Percentiles rank a stretch among this genome's conserved stretches.
These are phyloP conservation scores for Montipora foliosa DNA, from an alignment of 64 coral and sea anemone genomes.

Conservation along the genomic window DNA sequence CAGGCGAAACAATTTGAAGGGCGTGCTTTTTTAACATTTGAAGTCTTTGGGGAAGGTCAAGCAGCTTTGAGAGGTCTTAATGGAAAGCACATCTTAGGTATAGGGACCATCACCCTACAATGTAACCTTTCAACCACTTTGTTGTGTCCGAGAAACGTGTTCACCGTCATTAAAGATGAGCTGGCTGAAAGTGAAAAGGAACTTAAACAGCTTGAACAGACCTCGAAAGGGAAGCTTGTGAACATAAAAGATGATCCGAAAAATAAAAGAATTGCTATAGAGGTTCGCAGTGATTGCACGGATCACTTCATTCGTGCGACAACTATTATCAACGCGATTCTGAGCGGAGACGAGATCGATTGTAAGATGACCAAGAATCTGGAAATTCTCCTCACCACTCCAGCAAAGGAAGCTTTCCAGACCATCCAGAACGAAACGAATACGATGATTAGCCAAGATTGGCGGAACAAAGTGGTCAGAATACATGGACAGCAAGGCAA, in stretches of 20 bases:
- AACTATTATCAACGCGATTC: not conserved
- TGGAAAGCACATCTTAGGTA: not conserved
- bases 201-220: not conserved
- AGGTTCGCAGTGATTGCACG: conserved; percentile 22
- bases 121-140: conserved; percentile 9
- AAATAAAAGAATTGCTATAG: conserved; percentile 11
- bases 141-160: not conserved
- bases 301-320: conserved; percentile 50
- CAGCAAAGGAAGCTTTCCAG: conserved; percentile 27
- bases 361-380: conserved; percentile 5
- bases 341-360: conserved; percentile 51
- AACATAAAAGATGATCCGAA: not conserved
- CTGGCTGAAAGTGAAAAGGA: not conserved
- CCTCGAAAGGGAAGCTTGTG: not conserved
- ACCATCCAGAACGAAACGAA: conserved; percentile 44
- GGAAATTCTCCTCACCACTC: not conserved
- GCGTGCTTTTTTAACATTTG: conserved; percentile 8
- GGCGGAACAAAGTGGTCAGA: conserved; percentile 5
- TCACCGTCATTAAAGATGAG: conserved; percentile 15
- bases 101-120: conserved; percentile 7
- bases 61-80: conserved; percentile 17
- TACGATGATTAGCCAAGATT: conserved; percentile 41
- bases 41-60: conserved; percentile 19
- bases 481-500: conserved; percentile 45
- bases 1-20: conserved; percentile 3